phyloP scores from a whole-genome alignment of 2,797 vertebrate species.

The Podarcis lilfordi region DNA sequence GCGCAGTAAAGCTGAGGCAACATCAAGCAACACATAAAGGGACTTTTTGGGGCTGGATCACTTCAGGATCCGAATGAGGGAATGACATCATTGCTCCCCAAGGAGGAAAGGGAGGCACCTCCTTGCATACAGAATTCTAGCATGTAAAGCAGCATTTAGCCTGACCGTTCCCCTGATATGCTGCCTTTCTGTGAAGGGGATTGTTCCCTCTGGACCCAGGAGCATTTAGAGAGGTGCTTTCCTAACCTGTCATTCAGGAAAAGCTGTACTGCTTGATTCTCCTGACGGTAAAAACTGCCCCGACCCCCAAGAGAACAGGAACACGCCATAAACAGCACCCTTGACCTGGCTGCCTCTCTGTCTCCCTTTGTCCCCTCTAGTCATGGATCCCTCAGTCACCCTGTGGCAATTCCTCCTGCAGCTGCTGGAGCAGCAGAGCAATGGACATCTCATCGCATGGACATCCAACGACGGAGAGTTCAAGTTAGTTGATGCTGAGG shows the following conservation, averaged over 20 bases:
- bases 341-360: not conserved
- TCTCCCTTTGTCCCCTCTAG: constrained; percentile 63
- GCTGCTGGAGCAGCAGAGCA: constrained; percentile 88
- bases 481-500: constrained; percentile 90
- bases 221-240: not conserved
- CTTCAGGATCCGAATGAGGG: not conserved
- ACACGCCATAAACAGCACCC: no score
- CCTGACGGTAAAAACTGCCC: not conserved
- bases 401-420: constrained; percentile 95
- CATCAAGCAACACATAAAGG: not conserved
- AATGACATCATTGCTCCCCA: not conserved
- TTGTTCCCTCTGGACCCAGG: no score
- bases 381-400: constrained; percentile 92
- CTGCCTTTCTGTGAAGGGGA: not conserved
- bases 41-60: not conserved
- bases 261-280: not conserved
- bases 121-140: not conserved
- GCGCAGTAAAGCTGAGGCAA: not conserved
- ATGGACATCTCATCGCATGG: constrained; percentile 91
- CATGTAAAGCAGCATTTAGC: not conserved
- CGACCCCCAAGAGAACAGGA: not conserved
- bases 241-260: no score
- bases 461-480: constrained; percentile 91
- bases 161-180: not conserved
- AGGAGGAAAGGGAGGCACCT: not conserved